Conservation (phyloP, 2,113 vertebrate species). For the Ophthalmolycus amberensis region DNA sequence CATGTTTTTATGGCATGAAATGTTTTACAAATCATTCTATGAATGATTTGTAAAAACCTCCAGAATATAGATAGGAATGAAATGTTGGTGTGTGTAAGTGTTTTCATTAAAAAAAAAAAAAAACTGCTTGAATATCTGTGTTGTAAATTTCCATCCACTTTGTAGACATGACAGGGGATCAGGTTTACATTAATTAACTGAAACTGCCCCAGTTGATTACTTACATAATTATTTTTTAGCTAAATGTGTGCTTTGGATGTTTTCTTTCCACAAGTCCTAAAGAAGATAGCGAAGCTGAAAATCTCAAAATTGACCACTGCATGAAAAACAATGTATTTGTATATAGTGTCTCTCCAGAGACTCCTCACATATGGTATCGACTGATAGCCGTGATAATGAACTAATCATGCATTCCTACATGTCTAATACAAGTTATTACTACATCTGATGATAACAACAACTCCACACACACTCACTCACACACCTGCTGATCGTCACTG, state of each 20-base stretch:
- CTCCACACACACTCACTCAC: neutral
- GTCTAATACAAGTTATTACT: conserved; percentile 9
- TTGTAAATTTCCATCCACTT: neutral
- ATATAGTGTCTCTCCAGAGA: neutral
- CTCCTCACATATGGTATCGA: neutral
- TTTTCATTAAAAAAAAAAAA: no score
- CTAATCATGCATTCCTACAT: neutral
- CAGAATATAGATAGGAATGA: no score
- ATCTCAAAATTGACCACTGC: neutral
- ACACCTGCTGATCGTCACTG: neutral
- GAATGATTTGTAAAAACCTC: neutral
- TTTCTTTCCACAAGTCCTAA: no score
- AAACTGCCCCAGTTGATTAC: neutral
- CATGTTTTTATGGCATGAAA: no score
- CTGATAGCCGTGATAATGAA: neutral
- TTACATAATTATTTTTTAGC: neutral
- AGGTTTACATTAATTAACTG: neutral
- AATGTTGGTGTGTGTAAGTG: no score
- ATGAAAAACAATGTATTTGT: neutral
- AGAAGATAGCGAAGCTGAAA: neutral
- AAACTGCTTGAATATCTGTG: neutral
- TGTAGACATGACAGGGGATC: neutral
- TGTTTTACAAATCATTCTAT: no score
- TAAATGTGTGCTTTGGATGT: no score
- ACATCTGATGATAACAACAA: conserved; percentile 3